Base-by-base conservation (phyloP, 2,113 vertebrate genomes). In the Reinhardtius hippoglossoides region DNA sequence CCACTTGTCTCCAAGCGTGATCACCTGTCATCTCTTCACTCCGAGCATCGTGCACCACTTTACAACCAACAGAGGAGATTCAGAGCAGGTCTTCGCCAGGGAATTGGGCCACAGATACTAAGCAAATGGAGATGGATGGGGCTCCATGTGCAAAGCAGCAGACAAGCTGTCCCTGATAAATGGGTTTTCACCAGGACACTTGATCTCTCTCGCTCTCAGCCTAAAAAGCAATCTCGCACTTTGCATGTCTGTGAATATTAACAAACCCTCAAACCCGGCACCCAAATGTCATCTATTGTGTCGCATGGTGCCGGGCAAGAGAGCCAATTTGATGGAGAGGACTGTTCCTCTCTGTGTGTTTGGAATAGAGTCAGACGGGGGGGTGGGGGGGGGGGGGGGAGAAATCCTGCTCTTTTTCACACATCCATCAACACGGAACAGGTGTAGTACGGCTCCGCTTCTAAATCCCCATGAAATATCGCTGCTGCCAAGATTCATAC, bases 181-280 rank as follows among this genome's bases (percentile, higher is more conserved):
- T 89, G 85, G 88, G 75, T 89, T 91, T 92, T 89, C 86, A 87
- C 87, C 77, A 81, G 83, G 82, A 89, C 90, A 89, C 89, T 93
- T 92, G 89, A 90, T 88, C 87, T 85, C 80, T 72, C 77, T 78
- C 63, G 73, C 87, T 92, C 91, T 91, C 86, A 76, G 86, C 76
- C 90, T 88, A 89, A 91, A 92, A 94, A 91, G 89, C 89, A 93
- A 93, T 94, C 88, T 91, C 80, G 80, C 84, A 87, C 87, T 92
- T 92, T 92, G 88, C 92, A 94, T 91, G 89, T 93, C 87, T 91
- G 88, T 93, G 92, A 93, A 93, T 92, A 92, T 91, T 91, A 94
- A 93, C 87, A 88, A 85, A 91, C 83, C 90, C 88, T 90, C 87
- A 83, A 82, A 90, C 80, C 82, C 81, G 42, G 80, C 87, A 83